A percentile compares a stretch with the other conserved stretches of the same genome.
Conservation (phyloP, 1,140 invertebrate genomes). For the Cotesia chilonis region DNA sequence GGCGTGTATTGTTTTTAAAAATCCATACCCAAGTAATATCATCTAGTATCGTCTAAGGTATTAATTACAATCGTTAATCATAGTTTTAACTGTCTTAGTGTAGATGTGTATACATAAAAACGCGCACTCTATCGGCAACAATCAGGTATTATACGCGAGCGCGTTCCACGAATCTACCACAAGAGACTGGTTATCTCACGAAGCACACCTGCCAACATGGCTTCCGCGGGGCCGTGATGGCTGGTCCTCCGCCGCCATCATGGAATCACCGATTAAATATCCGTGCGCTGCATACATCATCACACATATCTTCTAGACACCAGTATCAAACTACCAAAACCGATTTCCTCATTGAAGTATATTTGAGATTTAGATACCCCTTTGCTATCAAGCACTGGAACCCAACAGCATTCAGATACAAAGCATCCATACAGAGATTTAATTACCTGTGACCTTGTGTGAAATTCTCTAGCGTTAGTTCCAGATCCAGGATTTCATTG, state of each 20-base stretch:
- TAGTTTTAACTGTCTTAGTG: too few relatives aligned
- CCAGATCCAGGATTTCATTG: too few relatives aligned
- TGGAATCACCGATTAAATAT: conserved; percentile 55
- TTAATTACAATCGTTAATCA: too few relatives aligned
- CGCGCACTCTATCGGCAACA: conserved; percentile 39
- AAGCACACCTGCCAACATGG: conserved; percentile 67
- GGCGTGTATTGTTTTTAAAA: background rate
- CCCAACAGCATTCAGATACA: background rate
- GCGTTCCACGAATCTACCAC: conserved; percentile 41
- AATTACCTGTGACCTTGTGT: background rate
- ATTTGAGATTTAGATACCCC: too few relatives aligned
- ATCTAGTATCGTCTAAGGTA: too few relatives aligned
- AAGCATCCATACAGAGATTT: conserved; percentile 3
- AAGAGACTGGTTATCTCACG: conserved; percentile 42
- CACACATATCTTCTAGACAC: background rate
- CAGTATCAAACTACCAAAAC: background rate
- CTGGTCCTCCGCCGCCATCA: conserved; percentile 62
- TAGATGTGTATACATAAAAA: background rate
- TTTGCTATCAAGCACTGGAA: too few relatives aligned
- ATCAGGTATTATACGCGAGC: conserved; percentile 23
- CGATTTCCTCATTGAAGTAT: too few relatives aligned
- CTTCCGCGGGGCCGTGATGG: conserved; percentile 65
- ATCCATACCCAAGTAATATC: conserved; percentile 17
- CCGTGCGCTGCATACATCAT: conserved; percentile 43
- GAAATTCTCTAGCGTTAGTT: too few relatives aligned